Conservation (phyloP, 37 sponge, comb jelly and placozoan species). For the Agelas oroides region DNA sequence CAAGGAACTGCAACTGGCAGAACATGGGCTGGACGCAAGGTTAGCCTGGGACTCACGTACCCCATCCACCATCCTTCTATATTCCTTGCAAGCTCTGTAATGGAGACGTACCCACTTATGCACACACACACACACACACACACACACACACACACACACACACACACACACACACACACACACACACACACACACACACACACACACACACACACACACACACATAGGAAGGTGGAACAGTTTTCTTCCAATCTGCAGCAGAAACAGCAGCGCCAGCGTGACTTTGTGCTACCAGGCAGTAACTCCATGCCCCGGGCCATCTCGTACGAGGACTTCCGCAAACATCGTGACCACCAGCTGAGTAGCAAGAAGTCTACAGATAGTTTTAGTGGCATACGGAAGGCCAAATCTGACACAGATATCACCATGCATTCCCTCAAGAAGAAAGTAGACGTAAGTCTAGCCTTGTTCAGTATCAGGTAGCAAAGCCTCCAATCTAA, state of each 20-base stretch:
- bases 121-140: background rate
- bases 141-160: background rate
- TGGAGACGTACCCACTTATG: too few species aligned
- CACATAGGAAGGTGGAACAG: background rate
- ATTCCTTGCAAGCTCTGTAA: too few species aligned
- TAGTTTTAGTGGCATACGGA: slow-evolving; percentile 36
- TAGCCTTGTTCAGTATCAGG: background rate
- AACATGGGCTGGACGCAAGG: slow-evolving; percentile 41
- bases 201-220: background rate
- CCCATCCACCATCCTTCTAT: too few species aligned
- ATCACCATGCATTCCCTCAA: slow-evolving; percentile 45
- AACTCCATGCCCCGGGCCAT: slow-evolving; percentile 5
- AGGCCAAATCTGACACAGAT: slow-evolving; percentile 68
- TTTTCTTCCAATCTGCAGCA: background rate
- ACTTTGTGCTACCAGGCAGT: slow-evolving; percentile 21
- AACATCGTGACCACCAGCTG: slow-evolving; percentile 32
- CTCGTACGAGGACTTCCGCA: slow-evolving; percentile 57
- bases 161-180: background rate
- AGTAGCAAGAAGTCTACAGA: slow-evolving; percentile 19
- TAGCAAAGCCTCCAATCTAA: background rate
- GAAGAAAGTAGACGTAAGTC: slow-evolving; percentile 73
- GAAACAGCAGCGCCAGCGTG: slow-evolving; percentile 26
- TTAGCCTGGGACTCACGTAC: background rate
- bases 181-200: background rate
- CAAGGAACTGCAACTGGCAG: slow-evolving; percentile 54